Conservation (phyloP, 2,113 vertebrate genomes). For the Cyanoderma ruficeps region DNA sequence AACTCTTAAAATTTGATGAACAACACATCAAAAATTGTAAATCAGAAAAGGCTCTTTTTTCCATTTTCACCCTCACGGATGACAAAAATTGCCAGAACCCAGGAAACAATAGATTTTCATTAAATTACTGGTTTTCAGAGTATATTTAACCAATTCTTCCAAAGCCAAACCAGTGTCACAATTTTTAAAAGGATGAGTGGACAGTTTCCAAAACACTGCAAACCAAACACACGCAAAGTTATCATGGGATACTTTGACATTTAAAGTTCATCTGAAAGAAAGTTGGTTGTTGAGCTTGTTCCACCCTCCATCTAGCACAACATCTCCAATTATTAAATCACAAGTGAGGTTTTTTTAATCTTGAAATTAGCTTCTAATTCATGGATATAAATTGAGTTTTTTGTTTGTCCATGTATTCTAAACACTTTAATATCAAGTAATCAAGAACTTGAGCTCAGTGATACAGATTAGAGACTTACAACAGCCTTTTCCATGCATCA, state of each 20-base stretch:
- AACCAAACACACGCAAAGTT: not conserved
- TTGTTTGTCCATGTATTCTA: not conserved
- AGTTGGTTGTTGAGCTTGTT: not conserved
- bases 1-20: not conserved
- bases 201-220: not conserved
- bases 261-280: not conserved
- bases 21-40: not conserved
- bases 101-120: not conserved
- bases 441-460: not conserved
- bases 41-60: not conserved
- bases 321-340: not conserved
- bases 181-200: not conserved
- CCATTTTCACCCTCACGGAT: not conserved
- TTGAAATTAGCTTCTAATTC: not conserved
- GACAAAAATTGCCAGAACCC: not conserved
- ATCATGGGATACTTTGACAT: not conserved
- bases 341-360: not conserved
- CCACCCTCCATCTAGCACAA: not conserved
- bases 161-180: not conserved
- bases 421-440: not conserved
- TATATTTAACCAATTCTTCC: not conserved
- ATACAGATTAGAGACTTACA: not conserved
- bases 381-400: not conserved
- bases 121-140: not conserved
- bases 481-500: not conserved